Percentiles rank a stretch among this genome's conserved stretches.
These are phyloP conservation scores for Ichneumoninae sp. DNA, from an alignment of 2,888 invertebrate genomes.

Conservation along the genomic window DNA sequence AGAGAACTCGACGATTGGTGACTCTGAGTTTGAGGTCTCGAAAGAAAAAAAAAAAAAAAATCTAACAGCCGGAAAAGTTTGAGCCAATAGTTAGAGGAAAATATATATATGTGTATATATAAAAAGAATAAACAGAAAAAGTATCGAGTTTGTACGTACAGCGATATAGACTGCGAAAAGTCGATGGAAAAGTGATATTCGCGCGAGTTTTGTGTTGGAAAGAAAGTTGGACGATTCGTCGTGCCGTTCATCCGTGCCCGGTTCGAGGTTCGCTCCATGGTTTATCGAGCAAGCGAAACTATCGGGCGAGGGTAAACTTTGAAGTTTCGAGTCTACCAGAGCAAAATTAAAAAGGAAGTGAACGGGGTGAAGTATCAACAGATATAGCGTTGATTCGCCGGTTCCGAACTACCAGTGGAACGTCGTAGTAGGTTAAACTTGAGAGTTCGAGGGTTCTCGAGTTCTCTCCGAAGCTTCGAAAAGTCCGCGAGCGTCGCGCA, in stretches of 20 bases:
- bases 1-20: not conserved
- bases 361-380: slow-evolving; percentile 13
- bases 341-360: slow-evolving; percentile 31
- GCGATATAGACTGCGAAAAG: slow-evolving; percentile 1
- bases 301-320: slow-evolving; percentile 22
- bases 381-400: slow-evolving; percentile 37
- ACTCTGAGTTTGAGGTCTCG: not conserved
- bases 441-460: slow-evolving; percentile 25
- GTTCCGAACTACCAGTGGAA: slow-evolving; percentile 9
- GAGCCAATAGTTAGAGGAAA: not conserved
- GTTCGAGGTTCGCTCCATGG: slow-evolving; percentile 18
- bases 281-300: not conserved
- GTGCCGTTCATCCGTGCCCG: slow-evolving; percentile 11
- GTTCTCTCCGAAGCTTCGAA: slow-evolving; percentile 8
- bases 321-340: slow-evolving; percentile 9
- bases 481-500: slow-evolving; percentile 43
- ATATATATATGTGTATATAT: not conserved
- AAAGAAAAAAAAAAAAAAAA: not conserved
- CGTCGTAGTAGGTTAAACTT: slow-evolving; percentile 6
- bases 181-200: slow-evolving; percentile 6
- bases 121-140: not conserved
- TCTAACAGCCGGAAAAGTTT: not conserved
- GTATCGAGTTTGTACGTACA: not conserved
- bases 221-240: slow-evolving; percentile 4
- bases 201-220: not conserved